Base-by-base conservation (phyloP, 2,113 vertebrate genomes). In the Gobio gobio region DNA sequence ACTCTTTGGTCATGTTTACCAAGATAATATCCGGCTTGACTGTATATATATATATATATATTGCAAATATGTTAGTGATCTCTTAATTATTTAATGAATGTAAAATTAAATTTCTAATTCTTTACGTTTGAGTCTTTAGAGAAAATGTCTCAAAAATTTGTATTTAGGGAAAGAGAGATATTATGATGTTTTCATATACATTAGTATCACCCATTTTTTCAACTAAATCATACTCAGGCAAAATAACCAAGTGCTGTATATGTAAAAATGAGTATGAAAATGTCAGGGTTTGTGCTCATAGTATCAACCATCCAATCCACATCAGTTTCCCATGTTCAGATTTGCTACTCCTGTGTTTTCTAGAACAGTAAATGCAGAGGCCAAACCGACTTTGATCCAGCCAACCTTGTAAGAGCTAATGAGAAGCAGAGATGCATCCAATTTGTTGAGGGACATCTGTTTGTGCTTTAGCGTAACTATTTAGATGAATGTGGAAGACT, bases 361-460 rank as follows among this genome's bases (percentile, higher is more conserved):
- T 72, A 77, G 36, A 40, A 9, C 40, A 18, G 24, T 40, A 20
- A 76, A 63, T 22, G 12, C 70, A 33, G 70, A 58, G 18, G 26
- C 47, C 63, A 58, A 45, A 63, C 47, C 63, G 40, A 49, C 78
- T 76, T 40, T 81, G 78, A 73, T 83, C 43, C 36, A 68, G 70
- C 83, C 82, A 81, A 74, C 24, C 83, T 86, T 84, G 45, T 84
- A 90, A 89, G 85, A 66, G 68, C 24, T 78, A 86, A 84, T 70
- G 76, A 74, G 76, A 79, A 86, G 64, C 70, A 79, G 66, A 40
- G 64, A 68, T 43, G 22, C 45, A 72, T 78, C 45, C 77, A 36
- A 51, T 86, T 89, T 78, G n/a, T 63, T 70, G 36, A 40, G 56
- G 79, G 45, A 88, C 89, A 90, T 90, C 86, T 91, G 89, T 82